phyloP scores from a whole-genome alignment of 2,113 vertebrate genomes.

The Zosterops pallidus region DNA sequence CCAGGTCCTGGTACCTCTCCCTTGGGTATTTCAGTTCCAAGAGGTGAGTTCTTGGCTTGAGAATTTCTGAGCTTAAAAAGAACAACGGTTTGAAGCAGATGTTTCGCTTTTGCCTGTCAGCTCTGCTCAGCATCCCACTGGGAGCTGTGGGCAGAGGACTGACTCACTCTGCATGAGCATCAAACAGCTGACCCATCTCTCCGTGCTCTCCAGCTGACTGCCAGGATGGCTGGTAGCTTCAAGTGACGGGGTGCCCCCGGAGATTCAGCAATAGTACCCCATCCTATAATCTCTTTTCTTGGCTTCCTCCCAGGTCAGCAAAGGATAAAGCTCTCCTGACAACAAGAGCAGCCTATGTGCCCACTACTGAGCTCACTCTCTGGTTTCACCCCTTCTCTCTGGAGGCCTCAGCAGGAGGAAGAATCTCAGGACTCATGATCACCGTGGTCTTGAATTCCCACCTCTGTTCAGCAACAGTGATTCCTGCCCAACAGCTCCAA shows the following conservation, averaged over 20 bases:
- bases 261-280: background rate
- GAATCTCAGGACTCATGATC: background rate
- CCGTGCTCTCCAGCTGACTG: background rate
- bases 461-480: background rate
- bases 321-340: background rate
- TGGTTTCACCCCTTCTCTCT: background rate
- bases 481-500: background rate
- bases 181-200: background rate
- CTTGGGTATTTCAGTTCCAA: background rate
- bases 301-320: background rate
- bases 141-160: conserved; percentile 4
- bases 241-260: background rate
- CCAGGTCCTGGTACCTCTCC: background rate
- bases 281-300: background rate
- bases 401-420: background rate
- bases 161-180: background rate
- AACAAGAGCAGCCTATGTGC: background rate
- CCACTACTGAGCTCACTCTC: background rate
- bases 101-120: background rate
- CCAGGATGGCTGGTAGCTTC: background rate
- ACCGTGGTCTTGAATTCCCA: background rate
- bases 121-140: background rate
- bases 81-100: conserved; percentile 9
- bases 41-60: background rate
- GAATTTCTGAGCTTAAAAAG: background rate